Percentiles rank a stretch among this genome's conserved stretches.
Evolutionary conservation across 2,888 invertebrate genomes (phyloP).

Genomic region (Sycophila texana): DNA sequence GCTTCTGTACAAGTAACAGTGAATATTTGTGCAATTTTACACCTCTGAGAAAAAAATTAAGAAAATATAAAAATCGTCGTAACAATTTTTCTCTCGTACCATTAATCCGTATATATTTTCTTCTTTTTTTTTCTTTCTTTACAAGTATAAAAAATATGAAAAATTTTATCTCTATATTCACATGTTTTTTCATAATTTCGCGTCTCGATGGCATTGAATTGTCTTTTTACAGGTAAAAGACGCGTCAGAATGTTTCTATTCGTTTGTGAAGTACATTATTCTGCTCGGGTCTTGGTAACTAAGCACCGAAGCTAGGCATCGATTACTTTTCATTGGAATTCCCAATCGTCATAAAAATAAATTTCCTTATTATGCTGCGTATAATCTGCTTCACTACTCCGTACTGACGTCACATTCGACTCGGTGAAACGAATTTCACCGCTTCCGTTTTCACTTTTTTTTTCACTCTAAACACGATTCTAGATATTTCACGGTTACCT

Average conservation of each 20-base stretch:
- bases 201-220: constrained; percentile 46
- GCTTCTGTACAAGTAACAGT: constrained; percentile 19
- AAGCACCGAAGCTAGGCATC: constrained; percentile 58
- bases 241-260: constrained; percentile 50
- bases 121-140: constrained; percentile 39
- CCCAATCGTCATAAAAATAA: constrained; percentile 22
- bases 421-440: constrained; percentile 33
- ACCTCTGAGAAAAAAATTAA: neutral
- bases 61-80: constrained; percentile 3
- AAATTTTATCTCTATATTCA: constrained; percentile 54
- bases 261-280: constrained; percentile 53
- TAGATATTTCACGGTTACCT: constrained; percentile 14
- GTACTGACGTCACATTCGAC: constrained; percentile 34
- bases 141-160: constrained; percentile 56
- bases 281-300: constrained; percentile 57
- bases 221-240: constrained; percentile 49
- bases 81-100: constrained; percentile 30
- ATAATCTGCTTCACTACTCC: constrained; percentile 22
- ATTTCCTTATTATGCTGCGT: constrained; percentile 19
- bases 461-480: neutral
- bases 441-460: constrained; percentile 13
- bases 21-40: constrained; percentile 27
- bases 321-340: constrained; percentile 40
- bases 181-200: constrained; percentile 44
- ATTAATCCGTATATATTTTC: constrained; percentile 39